A percentile compares a stretch with the other conserved stretches of the same genome.
Conservation (phyloP, 2,888 invertebrate genomes). For the Erebia aethiops region DNA sequence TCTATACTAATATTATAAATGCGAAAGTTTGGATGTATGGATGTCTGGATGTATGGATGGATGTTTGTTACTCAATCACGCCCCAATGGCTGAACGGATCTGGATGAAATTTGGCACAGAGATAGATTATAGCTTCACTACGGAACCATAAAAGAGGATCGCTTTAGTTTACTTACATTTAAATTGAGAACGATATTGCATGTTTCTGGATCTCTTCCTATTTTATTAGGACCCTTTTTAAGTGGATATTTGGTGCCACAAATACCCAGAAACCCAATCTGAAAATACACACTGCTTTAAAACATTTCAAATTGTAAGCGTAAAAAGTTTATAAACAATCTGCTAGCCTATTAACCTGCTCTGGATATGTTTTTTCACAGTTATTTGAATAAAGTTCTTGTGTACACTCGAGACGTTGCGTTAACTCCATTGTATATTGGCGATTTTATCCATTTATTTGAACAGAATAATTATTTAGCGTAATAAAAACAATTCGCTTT, state of each 20-base stretch:
- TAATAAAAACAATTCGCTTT: no score
- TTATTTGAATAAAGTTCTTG: conserved; percentile 57
- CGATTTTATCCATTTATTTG: background rate
- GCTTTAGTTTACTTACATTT: conserved; percentile 57
- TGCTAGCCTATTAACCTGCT: conserved; percentile 56
- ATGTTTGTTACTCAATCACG: no score
- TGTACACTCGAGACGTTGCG: conserved; percentile 67
- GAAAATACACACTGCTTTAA: conserved; percentile 42
- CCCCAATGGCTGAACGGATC: no score
- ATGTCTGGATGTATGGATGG: no score
- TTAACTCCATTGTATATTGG: conserved; percentile 60
- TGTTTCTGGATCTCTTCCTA: conserved; percentile 70
- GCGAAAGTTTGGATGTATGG: no score
- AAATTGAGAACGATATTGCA: conserved; percentile 67
- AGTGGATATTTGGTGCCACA: conserved; percentile 68
- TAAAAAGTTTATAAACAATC: conserved; percentile 9
- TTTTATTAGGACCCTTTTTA: conserved; percentile 69
- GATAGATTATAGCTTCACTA: no score
- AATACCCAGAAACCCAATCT: conserved; percentile 75
- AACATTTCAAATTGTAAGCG: background rate
- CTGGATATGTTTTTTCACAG: conserved; percentile 53
- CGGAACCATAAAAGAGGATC: no score
- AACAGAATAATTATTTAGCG: background rate
- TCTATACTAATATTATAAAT: no score
- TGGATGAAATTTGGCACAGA: no score